These are phyloP conservation scores for Dolichoris vasculosae DNA, from an alignment of 1,140 invertebrate species.

Conservation along the genomic window DNA sequence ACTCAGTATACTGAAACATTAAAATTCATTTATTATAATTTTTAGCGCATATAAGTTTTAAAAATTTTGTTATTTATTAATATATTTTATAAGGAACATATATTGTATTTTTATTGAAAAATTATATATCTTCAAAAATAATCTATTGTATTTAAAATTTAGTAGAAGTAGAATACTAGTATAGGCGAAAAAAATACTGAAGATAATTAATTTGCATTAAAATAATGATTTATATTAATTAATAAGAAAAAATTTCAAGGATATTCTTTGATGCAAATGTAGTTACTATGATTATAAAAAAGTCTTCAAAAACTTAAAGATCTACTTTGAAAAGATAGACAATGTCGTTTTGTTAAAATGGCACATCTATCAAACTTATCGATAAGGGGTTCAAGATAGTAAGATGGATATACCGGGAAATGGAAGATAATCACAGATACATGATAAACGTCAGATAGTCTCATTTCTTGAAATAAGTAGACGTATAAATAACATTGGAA, in stretches of 20 bases:
- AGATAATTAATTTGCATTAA: too few species aligned
- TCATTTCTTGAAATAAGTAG: not conserved
- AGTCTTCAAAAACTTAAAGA: too few species aligned
- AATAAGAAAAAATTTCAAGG: too few species aligned
- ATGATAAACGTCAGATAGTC: not conserved
- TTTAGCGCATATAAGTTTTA: not conserved
- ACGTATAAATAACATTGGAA: not conserved
- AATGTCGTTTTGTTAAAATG: not conserved
- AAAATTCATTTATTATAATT: not conserved
- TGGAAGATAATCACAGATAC: not conserved
- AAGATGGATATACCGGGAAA: not conserved
- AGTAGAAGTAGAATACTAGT: too few species aligned
- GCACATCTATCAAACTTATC: not conserved
- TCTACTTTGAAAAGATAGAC: not conserved
- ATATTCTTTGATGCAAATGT: too few species aligned
- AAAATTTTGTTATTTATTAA: not conserved
- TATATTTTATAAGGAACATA: too few species aligned
- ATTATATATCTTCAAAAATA: too few species aligned
- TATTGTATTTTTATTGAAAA: too few species aligned
- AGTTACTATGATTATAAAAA: too few species aligned
- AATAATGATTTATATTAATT: too few species aligned
- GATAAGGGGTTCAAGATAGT: not conserved
- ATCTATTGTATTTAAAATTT: too few species aligned
- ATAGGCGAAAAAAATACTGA: too few species aligned
- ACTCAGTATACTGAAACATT: constrained; percentile 89